Base-by-base conservation (phyloP, 2,888 invertebrate genomes). In the Suillia variegata region DNA sequence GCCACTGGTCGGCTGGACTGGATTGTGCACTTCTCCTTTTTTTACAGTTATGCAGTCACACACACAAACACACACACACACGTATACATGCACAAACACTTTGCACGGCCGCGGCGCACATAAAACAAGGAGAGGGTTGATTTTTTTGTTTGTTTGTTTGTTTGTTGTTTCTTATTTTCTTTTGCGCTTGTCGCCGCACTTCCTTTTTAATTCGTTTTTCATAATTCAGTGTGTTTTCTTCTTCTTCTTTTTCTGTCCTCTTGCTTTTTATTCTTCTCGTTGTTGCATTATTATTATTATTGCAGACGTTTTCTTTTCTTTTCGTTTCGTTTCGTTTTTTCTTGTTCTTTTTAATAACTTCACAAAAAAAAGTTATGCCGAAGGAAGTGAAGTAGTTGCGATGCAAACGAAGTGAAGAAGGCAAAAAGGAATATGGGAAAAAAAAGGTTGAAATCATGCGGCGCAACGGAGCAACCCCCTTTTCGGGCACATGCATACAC, bases 11-110 rank as follows among this genome's bases (percentile, higher is more conserved):
- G n/a, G n/a, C n/a, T n/a, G n/a, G n/a, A n/a, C n/a, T n/a, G n/a
- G n/a, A n/a, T n/a, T n/a, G n/a, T n/a, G n/a, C n/a, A n/a, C n/a
- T n/a, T n/a, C n/a, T n/a, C n/a, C n/a, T n/a, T n/a, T n/a, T n/a
- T 38, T 38, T 38, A n/a, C 38, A 38, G 38, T 26, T 49, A 55
- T 54, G 59, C 59, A 59, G 31, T 54, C 58, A 57, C 10, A 47
- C 49, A 34, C 47, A 52, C 31, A 45, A 5, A 58, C 20, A 33
- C 22, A 31, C 48, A 54, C 18, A 54, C 45, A 47, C 26, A 54
- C 50, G 38, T 5, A n/a, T n/a, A 51, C 56, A 56, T 17, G 15
- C 34, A 42, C 34, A 54, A 38, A 49, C 54, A 38, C 50, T 50
- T 51, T 57, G 45, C 51, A 26, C 12, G 13, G 1, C 12, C 31